Conservation (phyloP, 1,140 invertebrate genomes). For the Palaemon carinicauda region DNA sequence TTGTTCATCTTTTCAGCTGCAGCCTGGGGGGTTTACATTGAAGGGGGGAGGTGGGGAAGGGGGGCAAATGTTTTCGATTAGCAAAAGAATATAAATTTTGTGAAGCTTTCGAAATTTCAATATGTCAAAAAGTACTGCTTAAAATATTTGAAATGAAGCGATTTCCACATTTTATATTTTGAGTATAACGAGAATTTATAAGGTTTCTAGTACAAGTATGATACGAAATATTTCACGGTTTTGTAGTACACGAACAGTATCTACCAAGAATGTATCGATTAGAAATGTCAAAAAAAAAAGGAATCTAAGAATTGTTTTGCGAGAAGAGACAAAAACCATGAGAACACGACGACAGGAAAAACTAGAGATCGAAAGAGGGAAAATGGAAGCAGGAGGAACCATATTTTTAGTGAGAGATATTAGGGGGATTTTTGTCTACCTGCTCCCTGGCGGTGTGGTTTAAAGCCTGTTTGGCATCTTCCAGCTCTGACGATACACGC, state of each 20-base stretch:
- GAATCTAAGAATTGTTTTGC: too few relatives aligned
- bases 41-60: not conserved
- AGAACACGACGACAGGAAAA: not conserved
- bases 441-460: constrained; percentile 27
- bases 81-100: not conserved
- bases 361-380: not conserved
- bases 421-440: not conserved
- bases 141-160: too few relatives aligned
- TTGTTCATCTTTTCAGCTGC: constrained; percentile 67
- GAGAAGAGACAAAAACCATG: not conserved
- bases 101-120: not conserved
- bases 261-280: too few relatives aligned
- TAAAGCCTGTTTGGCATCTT: constrained; percentile 37
- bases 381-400: not conserved
- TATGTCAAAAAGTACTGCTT: not conserved
- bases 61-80: too few relatives aligned
- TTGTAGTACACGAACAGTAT: too few relatives aligned
- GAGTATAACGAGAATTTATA: too few relatives aligned
- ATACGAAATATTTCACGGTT: too few relatives aligned
- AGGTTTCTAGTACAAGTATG: too few relatives aligned
- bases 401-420: not conserved
- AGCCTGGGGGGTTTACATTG: constrained; percentile 64
- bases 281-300: too few relatives aligned
- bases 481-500: not conserved
- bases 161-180: too few relatives aligned